Percentiles rank a stretch among this genome's conserved stretches.
phyloP scores from a whole-genome alignment of 2,113 vertebrate genomes.

The Felis chaus region DNA sequence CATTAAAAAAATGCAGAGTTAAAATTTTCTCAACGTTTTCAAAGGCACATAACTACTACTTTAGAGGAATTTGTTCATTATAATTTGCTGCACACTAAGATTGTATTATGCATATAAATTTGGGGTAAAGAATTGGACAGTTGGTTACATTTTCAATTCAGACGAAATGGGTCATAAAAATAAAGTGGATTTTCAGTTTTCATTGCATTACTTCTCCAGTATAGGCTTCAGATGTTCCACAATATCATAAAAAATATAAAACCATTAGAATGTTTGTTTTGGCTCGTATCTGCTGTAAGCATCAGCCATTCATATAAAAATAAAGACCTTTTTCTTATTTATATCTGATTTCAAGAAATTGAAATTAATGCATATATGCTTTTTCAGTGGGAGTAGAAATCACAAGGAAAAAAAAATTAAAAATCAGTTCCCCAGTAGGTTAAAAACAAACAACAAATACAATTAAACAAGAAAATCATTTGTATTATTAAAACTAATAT shows the following conservation, averaged over 20 bases:
- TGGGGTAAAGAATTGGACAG: background rate
- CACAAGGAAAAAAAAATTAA: background rate
- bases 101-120: background rate
- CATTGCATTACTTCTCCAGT: background rate
- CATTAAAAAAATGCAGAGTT: background rate
- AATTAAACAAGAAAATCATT: background rate
- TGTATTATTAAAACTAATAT: background rate
- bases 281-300: background rate
- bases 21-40: background rate
- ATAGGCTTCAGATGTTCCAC: background rate
- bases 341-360: background rate
- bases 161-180: slow-evolving; percentile 33
- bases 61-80: background rate
- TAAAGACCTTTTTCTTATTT: background rate
- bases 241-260: background rate
- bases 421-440: background rate
- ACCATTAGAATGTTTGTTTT: background rate
- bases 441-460: background rate
- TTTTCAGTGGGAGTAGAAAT: background rate
- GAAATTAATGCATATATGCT: background rate
- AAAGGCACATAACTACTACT: background rate
- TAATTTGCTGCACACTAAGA: background rate
- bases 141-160: slow-evolving; percentile 48
- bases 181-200: background rate
- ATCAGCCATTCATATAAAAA: background rate